A percentile compares a stretch with the other conserved stretches of the same genome.
phyloP scores from a whole-genome alignment of 2,888 invertebrate genomes.

The Osedax fenrisi region DNA sequence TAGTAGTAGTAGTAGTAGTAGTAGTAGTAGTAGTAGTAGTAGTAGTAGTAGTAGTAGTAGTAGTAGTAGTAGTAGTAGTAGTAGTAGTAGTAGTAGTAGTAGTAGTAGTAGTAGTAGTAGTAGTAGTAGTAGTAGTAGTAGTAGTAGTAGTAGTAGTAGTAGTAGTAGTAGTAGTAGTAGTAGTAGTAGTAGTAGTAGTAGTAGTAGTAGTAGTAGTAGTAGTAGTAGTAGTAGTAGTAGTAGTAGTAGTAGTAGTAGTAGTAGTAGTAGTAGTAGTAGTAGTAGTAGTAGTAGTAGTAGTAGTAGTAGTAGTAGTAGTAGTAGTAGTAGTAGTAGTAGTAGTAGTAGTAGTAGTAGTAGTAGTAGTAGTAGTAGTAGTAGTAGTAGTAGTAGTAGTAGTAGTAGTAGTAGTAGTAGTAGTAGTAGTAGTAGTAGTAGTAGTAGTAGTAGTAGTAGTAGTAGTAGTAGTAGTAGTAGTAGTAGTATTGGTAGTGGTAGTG shows the following conservation, averaged over 20 bases:
- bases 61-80: slow-evolving; percentile 31
- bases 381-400: background rate
- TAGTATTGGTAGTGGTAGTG: background rate
- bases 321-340: background rate
- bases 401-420: background rate
- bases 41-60: slow-evolving; percentile 28
- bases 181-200: background rate
- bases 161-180: background rate
- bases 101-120: slow-evolving; percentile 14
- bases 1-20: slow-evolving; percentile 29
- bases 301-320: background rate
- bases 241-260: background rate
- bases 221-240: background rate
- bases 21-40: slow-evolving; percentile 30
- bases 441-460: background rate
- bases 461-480: background rate
- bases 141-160: background rate
- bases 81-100: slow-evolving; percentile 28
- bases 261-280: background rate
- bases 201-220: background rate
- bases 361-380: background rate
- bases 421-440: background rate
- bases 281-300: background rate
- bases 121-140: background rate
- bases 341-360: background rate